Percentiles rank a stretch among this genome's conserved stretches.
phyloP scores from a whole-genome alignment of 2,888 invertebrate species.

The Diaperis boleti region DNA sequence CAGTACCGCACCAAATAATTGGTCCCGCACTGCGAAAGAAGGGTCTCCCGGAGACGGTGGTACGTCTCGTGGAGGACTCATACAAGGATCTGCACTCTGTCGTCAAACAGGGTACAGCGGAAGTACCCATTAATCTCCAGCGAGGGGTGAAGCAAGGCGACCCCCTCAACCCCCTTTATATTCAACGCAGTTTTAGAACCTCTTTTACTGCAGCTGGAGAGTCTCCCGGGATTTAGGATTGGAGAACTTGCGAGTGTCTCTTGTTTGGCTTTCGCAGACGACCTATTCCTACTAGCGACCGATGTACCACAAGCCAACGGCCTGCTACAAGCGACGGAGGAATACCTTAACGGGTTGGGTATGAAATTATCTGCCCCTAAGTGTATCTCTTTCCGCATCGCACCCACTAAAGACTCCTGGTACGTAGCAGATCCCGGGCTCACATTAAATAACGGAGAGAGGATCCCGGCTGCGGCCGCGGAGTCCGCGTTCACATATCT shows the following conservation, averaged over 20 bases:
- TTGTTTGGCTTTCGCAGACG: conserved; percentile 62
- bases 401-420: conserved; percentile 51
- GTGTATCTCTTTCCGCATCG: conserved; percentile 47
- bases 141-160: conserved; percentile 64
- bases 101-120: conserved; percentile 46
- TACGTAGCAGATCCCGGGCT: conserved; percentile 52
- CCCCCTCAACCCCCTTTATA: conserved; percentile 59
- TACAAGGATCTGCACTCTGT: conserved; percentile 57
- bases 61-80: conserved; percentile 52
- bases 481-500: conserved; percentile 55
- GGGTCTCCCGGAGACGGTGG: conserved; percentile 56
- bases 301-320: conserved; percentile 54
- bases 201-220: conserved; percentile 50
- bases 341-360: conserved; percentile 51
- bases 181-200: conserved; percentile 60
- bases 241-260: conserved; percentile 46
- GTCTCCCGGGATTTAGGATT: conserved; percentile 46
- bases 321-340: conserved; percentile 50
- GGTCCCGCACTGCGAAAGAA: conserved; percentile 60
- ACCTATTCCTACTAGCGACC: conserved; percentile 56
- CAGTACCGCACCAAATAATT: too few species aligned
- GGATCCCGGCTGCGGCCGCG: conserved; percentile 45
- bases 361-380: conserved; percentile 42
- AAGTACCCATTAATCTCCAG: conserved; percentile 49
- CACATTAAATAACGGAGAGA: conserved; percentile 44